Evolutionary conservation across 53 echinoderm and acorn worm genomes (phyloP), one percentile per base, ranked within the genome.

Genomic region (Antedon mediterranea): DNA sequence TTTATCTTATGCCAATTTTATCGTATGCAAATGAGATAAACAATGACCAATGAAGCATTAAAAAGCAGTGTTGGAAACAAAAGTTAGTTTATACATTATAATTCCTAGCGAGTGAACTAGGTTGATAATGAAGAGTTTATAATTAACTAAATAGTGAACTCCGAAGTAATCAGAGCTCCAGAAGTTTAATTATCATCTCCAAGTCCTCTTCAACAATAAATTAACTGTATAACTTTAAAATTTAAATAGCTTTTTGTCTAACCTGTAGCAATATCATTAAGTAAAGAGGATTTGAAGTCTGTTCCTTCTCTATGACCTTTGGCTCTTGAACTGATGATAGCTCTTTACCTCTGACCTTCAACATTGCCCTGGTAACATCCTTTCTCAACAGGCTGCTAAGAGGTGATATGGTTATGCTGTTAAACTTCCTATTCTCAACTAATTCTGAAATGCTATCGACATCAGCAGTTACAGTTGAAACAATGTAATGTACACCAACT

Each of bases 341-440:
- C 77, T 89, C 92, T 77, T 92, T 92, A 34, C 92, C 92, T 74
- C 92, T 71, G 28, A 92, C 84, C 71, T 80, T 82, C 84, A 92
- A 43, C 89, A 89, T 89, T 0, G 79, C 79, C 84, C 89, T 84
- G 27, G 86, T 80, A 79, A 92, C 82, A 31, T 84, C 42, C 33
- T 86, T 75, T 79, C 86, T 84, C 4, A 85, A 75, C 72, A 79
- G 80, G 71, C 80, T 43, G 30, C 72, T 82, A 72, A 92, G 78
- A 29, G 84, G 86, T n/a, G 43, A 13, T 76, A 92, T 76, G 30
- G 31, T 33, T 20, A 89, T 41, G 32, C 73, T 81, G 20, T 82
- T 75, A 43, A 79, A 92, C 71, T 71, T 73, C 27, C 89, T 79
- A 32, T 78, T 75, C 4, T 86, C 73, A 26, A 79, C 70, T 15